Conservation (phyloP, 2,113 vertebrate species). For the Thamnophis sirtalis region DNA sequence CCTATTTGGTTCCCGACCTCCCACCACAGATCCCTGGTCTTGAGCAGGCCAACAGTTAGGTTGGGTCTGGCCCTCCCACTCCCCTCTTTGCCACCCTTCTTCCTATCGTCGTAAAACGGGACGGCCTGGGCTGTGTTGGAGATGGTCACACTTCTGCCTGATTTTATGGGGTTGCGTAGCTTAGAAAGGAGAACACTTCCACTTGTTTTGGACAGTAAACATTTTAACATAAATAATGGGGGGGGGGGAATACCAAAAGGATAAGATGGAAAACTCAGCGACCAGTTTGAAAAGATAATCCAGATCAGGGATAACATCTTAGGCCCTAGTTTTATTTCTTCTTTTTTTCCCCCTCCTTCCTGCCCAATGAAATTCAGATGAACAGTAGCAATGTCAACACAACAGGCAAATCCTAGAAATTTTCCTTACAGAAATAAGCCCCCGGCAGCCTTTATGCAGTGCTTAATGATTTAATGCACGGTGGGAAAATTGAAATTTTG, state of each 20-base stretch:
- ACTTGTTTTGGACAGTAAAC: conserved; percentile 82
- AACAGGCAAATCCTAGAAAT: background rate
- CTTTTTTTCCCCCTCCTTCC: background rate
- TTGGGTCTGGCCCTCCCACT: background rate
- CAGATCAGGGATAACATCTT: background rate
- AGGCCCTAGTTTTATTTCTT: no score
- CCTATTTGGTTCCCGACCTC: conserved; percentile 66
- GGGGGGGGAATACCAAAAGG: conserved; percentile 39
- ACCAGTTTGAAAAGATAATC: conserved; percentile 32
- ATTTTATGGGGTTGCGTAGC: conserved; percentile 98
- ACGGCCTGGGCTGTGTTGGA: conserved; percentile 84
- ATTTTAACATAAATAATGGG: conserved; percentile 80
- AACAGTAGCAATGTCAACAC: background rate
- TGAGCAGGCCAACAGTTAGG: background rate
- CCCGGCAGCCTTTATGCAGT: background rate
- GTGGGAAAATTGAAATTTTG: background rate
- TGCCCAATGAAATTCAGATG: background rate
- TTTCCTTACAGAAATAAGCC: background rate
- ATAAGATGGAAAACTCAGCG: background rate
- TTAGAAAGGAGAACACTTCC: conserved; percentile 91
- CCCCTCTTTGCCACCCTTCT: background rate
- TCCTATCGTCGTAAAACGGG: conserved; percentile 75
- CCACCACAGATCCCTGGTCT: conserved; percentile 1
- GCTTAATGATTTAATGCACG: background rate
- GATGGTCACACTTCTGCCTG: conserved; percentile 90